A percentile compares a stretch with the other conserved stretches of the same genome.
phyloP scores from a whole-genome alignment of 2,797 vertebrate species.

The Macrochelys suwanniensis region DNA sequence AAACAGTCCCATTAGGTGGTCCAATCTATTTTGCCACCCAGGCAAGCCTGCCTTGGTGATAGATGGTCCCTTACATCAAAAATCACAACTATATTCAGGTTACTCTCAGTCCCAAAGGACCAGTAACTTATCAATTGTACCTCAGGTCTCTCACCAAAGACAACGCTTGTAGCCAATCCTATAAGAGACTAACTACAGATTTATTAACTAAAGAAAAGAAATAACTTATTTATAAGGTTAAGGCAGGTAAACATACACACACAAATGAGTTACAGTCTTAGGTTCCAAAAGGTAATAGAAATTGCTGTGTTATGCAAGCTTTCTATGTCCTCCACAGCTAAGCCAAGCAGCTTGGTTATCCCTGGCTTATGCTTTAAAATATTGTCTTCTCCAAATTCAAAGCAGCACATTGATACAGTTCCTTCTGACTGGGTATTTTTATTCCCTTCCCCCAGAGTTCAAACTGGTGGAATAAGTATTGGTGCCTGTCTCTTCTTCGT shows the following conservation, averaged over 20 bases:
- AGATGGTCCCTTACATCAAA: neutral
- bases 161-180: neutral
- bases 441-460: neutral
- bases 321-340: neutral
- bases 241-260: neutral
- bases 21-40: neutral
- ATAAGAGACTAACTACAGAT: neutral
- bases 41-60: neutral
- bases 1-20: neutral
- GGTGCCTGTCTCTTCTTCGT: neutral
- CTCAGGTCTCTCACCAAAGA: neutral
- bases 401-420: neutral
- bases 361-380: neutral
- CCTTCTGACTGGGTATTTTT: neutral
- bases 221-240: neutral
- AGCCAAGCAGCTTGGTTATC: neutral
- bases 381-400: neutral
- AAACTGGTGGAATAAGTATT: neutral
- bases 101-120: neutral
- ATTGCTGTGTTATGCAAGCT: neutral
- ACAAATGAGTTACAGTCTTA: neutral
- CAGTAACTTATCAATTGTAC: neutral
- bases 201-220: neutral
- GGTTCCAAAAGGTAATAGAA: neutral
- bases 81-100: neutral